phyloP scores from a whole-genome alignment of 2,888 invertebrate species.

The Megaustenia siamemsis region DNA sequence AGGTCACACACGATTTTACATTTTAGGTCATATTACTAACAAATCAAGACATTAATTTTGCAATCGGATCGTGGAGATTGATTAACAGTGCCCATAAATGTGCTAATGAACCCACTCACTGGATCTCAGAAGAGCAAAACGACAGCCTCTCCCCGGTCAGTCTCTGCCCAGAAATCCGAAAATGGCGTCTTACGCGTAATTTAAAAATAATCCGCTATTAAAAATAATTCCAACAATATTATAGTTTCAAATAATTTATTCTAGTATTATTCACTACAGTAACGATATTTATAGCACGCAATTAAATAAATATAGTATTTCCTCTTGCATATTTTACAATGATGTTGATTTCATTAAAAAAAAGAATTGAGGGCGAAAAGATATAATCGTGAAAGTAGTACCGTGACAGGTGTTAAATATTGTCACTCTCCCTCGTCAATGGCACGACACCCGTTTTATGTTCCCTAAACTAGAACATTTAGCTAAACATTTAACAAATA shows the following conservation, averaged over 20 bases:
- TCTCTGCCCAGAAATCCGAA: background rate
- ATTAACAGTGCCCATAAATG: too few species aligned
- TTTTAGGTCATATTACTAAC: too few species aligned
- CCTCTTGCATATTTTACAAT: too few species aligned
- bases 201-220: slow-evolving; percentile 13
- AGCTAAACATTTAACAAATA: too few species aligned
- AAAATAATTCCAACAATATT: slow-evolving; percentile 5
- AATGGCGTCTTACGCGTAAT: slow-evolving; percentile 43
- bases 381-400: slow-evolving; percentile 31
- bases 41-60: too few species aligned
- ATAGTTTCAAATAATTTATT: background rate
- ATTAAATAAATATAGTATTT: background rate
- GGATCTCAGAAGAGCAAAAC: background rate
- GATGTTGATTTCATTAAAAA: too few species aligned
- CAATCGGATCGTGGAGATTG: too few species aligned
- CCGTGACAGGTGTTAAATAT: slow-evolving; percentile 42
- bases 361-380: background rate
- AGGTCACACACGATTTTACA: too few species aligned
- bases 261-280: background rate
- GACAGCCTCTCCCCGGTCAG: background rate
- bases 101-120: too few species aligned
- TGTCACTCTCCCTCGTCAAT: slow-evolving; percentile 26
- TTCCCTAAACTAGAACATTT: too few species aligned
- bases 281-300: background rate
- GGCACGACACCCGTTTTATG: slow-evolving; percentile 14